phyloP scores from a whole-genome alignment of 1,140 invertebrate species.

The Choristoneura fumiferana region DNA sequence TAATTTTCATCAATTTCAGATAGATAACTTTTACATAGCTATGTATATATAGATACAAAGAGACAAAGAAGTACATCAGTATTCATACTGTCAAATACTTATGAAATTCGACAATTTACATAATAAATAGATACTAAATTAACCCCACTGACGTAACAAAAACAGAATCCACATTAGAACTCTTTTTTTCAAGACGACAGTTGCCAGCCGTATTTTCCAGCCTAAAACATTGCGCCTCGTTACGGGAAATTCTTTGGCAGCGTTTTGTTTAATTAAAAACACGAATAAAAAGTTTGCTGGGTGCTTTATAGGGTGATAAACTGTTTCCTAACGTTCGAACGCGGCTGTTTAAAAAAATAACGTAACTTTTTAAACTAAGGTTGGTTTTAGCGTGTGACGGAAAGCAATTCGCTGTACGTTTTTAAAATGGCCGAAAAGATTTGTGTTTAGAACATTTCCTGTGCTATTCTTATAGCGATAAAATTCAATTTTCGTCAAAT shows the following conservation, averaged over 20 bases:
- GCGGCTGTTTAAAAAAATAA: conserved; percentile 32
- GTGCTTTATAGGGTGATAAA: conserved; percentile 69
- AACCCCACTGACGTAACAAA: background rate
- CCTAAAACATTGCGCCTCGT: conserved; percentile 47
- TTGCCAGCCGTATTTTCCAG: conserved; percentile 39
- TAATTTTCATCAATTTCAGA: too few species aligned
- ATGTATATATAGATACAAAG: too few species aligned
- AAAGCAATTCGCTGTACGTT: conserved; percentile 32
- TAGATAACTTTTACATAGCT: too few species aligned
- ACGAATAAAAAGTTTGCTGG: conserved; percentile 62
- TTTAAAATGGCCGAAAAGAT: conserved; percentile 49
- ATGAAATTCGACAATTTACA: background rate
- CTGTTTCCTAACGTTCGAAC: conserved; percentile 33
- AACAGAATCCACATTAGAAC: too few species aligned
- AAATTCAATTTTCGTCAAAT: conserved; percentile 53
- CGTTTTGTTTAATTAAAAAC: conserved; percentile 72
- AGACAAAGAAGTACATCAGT: too few species aligned
- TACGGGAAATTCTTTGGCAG: conserved; percentile 48
- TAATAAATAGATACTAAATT: too few species aligned
- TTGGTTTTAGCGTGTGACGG: conserved; percentile 25
- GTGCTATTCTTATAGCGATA: conserved; percentile 63
- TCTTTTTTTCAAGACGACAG: conserved; percentile 27
- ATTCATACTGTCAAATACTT: too few species aligned
- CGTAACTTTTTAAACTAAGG: conserved; percentile 27
- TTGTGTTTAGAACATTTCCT: conserved; percentile 58